These are phyloP conservation scores for Pseudopleuronectes americanus DNA, from an alignment of 2,797 vertebrate species.

Conservation along the genomic window DNA sequence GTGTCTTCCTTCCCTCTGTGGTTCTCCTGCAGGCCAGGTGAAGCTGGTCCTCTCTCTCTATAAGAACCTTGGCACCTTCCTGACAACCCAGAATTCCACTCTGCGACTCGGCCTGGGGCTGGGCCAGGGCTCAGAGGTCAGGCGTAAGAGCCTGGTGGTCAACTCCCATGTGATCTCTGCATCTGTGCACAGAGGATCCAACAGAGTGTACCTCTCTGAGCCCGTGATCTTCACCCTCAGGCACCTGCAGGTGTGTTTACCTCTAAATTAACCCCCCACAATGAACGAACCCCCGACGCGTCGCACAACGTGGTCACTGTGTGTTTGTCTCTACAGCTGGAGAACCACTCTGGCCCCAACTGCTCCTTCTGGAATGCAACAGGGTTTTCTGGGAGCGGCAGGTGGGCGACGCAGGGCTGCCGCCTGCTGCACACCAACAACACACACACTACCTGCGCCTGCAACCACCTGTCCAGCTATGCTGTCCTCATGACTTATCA, in stretches of 20 bases:
- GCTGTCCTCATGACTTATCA: slow-evolving; percentile 93
- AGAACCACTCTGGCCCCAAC: slow-evolving; percentile 94
- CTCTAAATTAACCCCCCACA: background rate
- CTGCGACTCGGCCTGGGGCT: slow-evolving; percentile 83
- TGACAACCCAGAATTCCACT: slow-evolving; percentile 91
- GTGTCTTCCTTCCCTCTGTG: background rate
- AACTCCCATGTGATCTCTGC: slow-evolving; percentile 94
- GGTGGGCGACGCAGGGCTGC: slow-evolving; percentile 95
- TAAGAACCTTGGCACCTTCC: slow-evolving; percentile 92
- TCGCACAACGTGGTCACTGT: background rate
- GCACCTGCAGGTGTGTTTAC: slow-evolving; percentile 86
- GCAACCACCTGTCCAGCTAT: slow-evolving; percentile 95
- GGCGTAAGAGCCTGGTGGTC: slow-evolving; percentile 85
- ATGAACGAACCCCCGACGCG: background rate
- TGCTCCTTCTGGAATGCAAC: slow-evolving; percentile 98
- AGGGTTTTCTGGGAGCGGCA: slow-evolving; percentile 89
- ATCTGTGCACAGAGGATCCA: slow-evolving; percentile 92
- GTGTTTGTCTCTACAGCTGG: slow-evolving; percentile 80
- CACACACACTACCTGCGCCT: slow-evolving; percentile 93
- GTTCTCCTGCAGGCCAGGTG: slow-evolving; percentile 85
- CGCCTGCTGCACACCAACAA: slow-evolving; percentile 90
- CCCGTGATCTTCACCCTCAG: slow-evolving; percentile 92
- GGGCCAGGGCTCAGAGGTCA: slow-evolving; percentile 69
- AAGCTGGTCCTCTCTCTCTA: slow-evolving; percentile 92
- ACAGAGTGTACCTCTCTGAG: slow-evolving; percentile 91